Conservation (phyloP, 2,113 vertebrate genomes). For the Corapipo altera region DNA sequence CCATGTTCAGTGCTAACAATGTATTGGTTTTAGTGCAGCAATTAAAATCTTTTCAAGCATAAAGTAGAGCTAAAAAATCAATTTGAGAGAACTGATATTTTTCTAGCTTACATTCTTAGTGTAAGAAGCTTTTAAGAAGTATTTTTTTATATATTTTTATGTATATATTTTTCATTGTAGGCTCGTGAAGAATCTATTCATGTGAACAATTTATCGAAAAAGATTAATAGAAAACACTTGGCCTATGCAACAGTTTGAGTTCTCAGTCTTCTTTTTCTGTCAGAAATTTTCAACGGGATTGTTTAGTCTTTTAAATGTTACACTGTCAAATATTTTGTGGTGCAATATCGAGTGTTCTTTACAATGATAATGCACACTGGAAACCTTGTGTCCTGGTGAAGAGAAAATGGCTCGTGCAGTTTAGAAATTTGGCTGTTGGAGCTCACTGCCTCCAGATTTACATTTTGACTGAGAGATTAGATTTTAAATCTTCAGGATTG, state of each 20-base stretch:
- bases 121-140: neutral
- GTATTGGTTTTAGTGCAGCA: neutral
- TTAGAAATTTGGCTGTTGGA: neutral
- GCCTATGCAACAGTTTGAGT: neutral
- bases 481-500: neutral
- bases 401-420: neutral
- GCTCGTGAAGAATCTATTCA: neutral
- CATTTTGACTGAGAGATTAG: neutral
- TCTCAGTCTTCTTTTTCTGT: neutral
- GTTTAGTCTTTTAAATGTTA: neutral
- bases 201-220: neutral
- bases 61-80: neutral
- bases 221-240: neutral
- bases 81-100: neutral
- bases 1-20: neutral
- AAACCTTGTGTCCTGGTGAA: neutral
- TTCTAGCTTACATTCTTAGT: neutral
- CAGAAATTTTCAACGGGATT: neutral
- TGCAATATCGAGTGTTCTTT: neutral
- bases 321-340: neutral
- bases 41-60: neutral
- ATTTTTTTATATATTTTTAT: neutral
- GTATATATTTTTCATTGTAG: neutral
- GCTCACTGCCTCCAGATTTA: neutral
- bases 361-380: fast-evolving